Base-by-base conservation (phyloP, 2,888 invertebrate species). In the Neoascia interrupta region DNA sequence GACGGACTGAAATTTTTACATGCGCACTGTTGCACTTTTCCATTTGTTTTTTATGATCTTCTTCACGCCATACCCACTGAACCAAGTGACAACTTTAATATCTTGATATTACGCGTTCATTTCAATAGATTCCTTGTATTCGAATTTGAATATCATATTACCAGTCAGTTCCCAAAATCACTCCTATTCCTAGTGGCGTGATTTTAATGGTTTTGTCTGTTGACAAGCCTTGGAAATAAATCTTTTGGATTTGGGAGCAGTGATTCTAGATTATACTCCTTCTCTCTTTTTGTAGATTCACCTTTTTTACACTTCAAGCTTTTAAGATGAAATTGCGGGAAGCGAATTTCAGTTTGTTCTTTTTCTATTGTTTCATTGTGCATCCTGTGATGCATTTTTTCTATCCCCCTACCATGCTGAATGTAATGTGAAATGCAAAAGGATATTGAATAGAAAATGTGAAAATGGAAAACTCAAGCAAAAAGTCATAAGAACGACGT, bases 371-470 rank as follows among this genome's bases (percentile, higher is more conserved):
- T n/a, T n/a, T n/a, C n/a, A n/a, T n/a, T n/a, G n/a, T n/a, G n/a
- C n/a, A n/a, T n/a, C n/a, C n/a, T n/a, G n/a, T n/a, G n/a, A n/a
- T n/a, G n/a, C n/a, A n/a, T n/a, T n/a, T n/a, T n/a, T n/a, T n/a
- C n/a, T n/a, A n/a, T n/a, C n/a, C n/a, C n/a, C n/a, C 63, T 60
- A 45, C 43, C 43, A 31, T 37, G 34, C 49, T 36, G 47, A 47
- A 60, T 72, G 53, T 64, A 66, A 72, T 54, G 76, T 28, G 60
- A 72, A 70, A 66, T 66, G 26, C 53, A 60, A 72, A 39, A 76
- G 72, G 72, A 76, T 72, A 72, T 76, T 76, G 76, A 72, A 76
- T 72, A 66, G 72, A 72, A 76, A 76, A 72, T 66, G 72, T 72
- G 58, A 76, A 76, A 76, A 66, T 76, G 60, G 72, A 72, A 64